Percentiles rank a stretch among this genome's conserved stretches.
These are phyloP conservation scores for Oedothorax gibbosus DNA, from an alignment of 1,140 invertebrate species.

Conservation along the genomic window DNA sequence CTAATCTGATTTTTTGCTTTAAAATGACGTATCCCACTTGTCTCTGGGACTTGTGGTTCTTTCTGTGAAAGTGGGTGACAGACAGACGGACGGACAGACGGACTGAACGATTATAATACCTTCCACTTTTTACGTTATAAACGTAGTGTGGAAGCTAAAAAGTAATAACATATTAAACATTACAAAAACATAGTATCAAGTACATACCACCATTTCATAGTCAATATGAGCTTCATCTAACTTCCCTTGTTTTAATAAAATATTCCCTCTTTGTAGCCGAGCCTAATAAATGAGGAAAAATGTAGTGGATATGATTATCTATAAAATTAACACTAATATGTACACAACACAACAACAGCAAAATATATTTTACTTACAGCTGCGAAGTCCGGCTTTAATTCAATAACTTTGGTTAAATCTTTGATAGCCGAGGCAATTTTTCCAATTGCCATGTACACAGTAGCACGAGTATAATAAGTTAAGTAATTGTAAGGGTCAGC, in stretches of 20 bases:
- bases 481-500: conserved; percentile 96
- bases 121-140: no score
- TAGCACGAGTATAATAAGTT: conserved; percentile 94
- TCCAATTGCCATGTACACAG: conserved; percentile 94
- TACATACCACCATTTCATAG: conserved; percentile 85
- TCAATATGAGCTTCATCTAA: conserved; percentile 85
- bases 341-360: background rate
- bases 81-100: no score
- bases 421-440: conserved; percentile 94
- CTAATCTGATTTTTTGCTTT: no score
- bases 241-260: conserved; percentile 90
- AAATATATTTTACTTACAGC: conserved; percentile 72
- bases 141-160: no score
- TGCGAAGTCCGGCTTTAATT: conserved; percentile 94
- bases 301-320: background rate
- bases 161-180: background rate
- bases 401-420: conserved; percentile 92
- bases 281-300: conserved; percentile 72
- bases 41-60: no score
- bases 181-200: background rate
- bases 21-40: no score
- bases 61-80: no score
- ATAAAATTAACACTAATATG: background rate
- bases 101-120: no score
- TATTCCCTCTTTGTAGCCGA: conserved; percentile 84